These are phyloP conservation scores for Drosophila novamexicana DNA, from an alignment of 1,140 invertebrate genomes.

Conservation along the genomic window DNA sequence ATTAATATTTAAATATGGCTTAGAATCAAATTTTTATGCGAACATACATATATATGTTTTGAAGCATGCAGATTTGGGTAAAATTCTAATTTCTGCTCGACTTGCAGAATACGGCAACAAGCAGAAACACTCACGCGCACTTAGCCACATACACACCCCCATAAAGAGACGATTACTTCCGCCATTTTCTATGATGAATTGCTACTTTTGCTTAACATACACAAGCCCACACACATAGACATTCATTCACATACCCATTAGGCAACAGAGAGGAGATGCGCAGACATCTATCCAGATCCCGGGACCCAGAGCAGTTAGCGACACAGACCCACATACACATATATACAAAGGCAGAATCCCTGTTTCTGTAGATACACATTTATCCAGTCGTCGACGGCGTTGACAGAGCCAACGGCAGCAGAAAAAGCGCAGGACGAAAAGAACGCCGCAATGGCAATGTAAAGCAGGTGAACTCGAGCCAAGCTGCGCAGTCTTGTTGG, in stretches of 20 bases:
- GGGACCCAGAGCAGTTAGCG: constrained; percentile 43
- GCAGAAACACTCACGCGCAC: constrained; percentile 32
- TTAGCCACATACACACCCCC: constrained; percentile 41
- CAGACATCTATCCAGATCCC: constrained; percentile 53
- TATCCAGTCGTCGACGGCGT: constrained; percentile 75
- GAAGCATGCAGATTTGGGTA: not conserved
- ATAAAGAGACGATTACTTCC: constrained; percentile 75
- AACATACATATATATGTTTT: too few relatives aligned
- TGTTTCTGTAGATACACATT: constrained; percentile 66
- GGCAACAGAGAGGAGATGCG: constrained; percentile 65
- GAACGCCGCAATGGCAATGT: constrained; percentile 35
- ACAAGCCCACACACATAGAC: constrained; percentile 17
- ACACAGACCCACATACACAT: constrained; percentile 36
- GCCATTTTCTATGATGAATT: constrained; percentile 85
- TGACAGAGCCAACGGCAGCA: constrained; percentile 60
- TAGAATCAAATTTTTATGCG: too few relatives aligned
- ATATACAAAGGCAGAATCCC: not conserved
- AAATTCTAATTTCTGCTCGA: constrained; percentile 57
- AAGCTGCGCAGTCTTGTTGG: constrained; percentile 30
- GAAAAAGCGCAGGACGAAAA: constrained; percentile 55
- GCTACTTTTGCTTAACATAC: constrained; percentile 76
- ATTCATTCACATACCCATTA: constrained; percentile 14
- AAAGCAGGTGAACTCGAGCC: constrained; percentile 66
- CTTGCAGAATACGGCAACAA: constrained; percentile 27
- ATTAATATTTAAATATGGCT: too few relatives aligned